Evolutionary conservation across 2,888 invertebrate genomes (phyloP), one percentile per base, ranked within the genome.

Genomic region (Norana najaformis): DNA sequence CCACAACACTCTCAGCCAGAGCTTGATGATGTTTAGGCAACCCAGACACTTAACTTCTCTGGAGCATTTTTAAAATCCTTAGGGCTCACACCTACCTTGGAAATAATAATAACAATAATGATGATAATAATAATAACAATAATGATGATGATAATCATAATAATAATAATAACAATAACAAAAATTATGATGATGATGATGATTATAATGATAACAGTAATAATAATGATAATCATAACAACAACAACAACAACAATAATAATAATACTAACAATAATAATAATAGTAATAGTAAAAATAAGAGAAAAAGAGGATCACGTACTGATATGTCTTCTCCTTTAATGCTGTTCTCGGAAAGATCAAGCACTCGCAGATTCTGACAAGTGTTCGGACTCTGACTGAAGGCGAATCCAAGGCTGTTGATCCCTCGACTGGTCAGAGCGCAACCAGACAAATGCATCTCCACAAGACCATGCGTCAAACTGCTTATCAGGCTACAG

Each of bases 371-470:
- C 91, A 99, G 96, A 92, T 97, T 97, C 93, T 97, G 96, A 92
- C 97, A 96, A 96, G 98, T 97, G 94, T 16, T 35, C 37, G 18
- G 34, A 35, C 35, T 23, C 13, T 35, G 35, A 85, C 97, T 97
- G 92, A 99, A 96, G 93, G 98, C 97, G 94, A 97, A 97, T 90
- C 98, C 97, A 92, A 99, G 96, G 94, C 97, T 97, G 94, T 97
- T 97, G 91, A 98, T 96, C 89, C 98, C 98, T 95, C 98, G 98
- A 92, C 98, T 97, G 89, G 97, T 97, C 92, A 99, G 96, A 90
- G 97, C 97, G 94, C 98, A 98, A 95, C 97, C 97, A 88, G 98
- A 96, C 91, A 99, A 95, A 94, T 98, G 97, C 92, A 99, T 96
- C 95, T 97, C 97, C 92, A 97, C 96, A 93, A 98, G 95, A 39